These are phyloP conservation scores for Oreotrochilus melanogaster DNA, from an alignment of 2,113 vertebrate species.

Conservation along the genomic window DNA sequence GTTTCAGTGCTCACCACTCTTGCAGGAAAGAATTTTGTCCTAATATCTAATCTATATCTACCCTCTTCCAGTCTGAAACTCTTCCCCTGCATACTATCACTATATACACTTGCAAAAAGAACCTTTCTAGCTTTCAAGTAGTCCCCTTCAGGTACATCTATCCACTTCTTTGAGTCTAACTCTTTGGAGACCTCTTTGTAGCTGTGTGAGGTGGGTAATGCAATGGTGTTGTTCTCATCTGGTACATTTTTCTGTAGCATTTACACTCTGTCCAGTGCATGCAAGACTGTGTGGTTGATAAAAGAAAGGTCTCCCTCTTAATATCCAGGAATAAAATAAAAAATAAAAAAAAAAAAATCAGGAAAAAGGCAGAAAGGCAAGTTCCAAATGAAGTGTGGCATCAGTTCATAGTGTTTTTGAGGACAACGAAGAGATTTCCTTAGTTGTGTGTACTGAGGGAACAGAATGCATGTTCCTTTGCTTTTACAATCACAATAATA, in stretches of 20 bases:
- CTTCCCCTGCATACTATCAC: no score
- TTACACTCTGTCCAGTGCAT: not conserved
- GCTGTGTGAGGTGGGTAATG: not conserved
- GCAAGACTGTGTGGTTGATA: not conserved
- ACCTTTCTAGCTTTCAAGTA: no score
- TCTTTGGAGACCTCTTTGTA: not conserved
- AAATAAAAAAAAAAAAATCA: not conserved
- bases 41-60: no score
- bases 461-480: not conserved
- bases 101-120: no score
- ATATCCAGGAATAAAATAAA: not conserved
- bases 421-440: not conserved
- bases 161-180: not conserved
- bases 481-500: not conserved
- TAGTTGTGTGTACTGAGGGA: not conserved
- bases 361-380: not conserved
- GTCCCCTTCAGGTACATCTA: no score
- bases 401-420: not conserved
- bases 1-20: no score
- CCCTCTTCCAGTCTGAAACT: no score
- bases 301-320: not conserved
- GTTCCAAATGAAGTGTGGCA: not conserved
- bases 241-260: not conserved
- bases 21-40: no score
- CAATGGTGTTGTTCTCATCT: not conserved